Conservation (phyloP, 1,140 invertebrate genomes). For the Drosophila ogumai region DNA sequence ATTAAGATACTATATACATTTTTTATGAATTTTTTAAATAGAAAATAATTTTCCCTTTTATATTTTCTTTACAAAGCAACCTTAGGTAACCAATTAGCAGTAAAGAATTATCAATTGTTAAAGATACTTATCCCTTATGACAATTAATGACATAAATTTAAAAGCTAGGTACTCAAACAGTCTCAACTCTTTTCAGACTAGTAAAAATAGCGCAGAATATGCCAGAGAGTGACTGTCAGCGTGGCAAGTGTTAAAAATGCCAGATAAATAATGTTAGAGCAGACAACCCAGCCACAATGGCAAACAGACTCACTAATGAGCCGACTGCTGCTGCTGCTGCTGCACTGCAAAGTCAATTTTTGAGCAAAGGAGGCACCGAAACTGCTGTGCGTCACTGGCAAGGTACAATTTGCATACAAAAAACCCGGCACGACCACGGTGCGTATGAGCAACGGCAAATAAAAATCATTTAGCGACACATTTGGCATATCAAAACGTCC, state of each 20-base stretch:
- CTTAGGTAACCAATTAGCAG: background rate
- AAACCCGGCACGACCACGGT: constrained; percentile 44
- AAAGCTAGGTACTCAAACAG: background rate
- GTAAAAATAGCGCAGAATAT: constrained; percentile 46
- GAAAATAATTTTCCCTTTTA: background rate
- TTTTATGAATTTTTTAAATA: background rate
- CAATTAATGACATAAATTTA: background rate
- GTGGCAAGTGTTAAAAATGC: constrained; percentile 73
- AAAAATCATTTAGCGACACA: constrained; percentile 80
- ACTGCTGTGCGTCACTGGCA: constrained; percentile 3
- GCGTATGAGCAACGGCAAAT: constrained; percentile 67
- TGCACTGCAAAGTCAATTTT: constrained; percentile 40
- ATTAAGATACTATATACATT: background rate
- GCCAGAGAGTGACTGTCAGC: constrained; percentile 53
- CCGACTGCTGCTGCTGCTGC: constrained; percentile 34
- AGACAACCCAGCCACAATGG: constrained; percentile 46
- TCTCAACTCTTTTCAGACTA: background rate
- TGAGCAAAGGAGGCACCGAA: constrained; percentile 6
- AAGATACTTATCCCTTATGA: background rate
- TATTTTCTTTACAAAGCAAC: background rate
- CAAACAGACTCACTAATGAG: constrained; percentile 71
- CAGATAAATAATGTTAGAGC: constrained; percentile 71
- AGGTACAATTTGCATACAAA: constrained; percentile 71
- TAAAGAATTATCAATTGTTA: too few relatives aligned
- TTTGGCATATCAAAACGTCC: constrained; percentile 75